A percentile compares a stretch with the other conserved stretches of the same genome.
phyloP scores from a whole-genome alignment of 2,797 vertebrate species.

The Myotis myotis region DNA sequence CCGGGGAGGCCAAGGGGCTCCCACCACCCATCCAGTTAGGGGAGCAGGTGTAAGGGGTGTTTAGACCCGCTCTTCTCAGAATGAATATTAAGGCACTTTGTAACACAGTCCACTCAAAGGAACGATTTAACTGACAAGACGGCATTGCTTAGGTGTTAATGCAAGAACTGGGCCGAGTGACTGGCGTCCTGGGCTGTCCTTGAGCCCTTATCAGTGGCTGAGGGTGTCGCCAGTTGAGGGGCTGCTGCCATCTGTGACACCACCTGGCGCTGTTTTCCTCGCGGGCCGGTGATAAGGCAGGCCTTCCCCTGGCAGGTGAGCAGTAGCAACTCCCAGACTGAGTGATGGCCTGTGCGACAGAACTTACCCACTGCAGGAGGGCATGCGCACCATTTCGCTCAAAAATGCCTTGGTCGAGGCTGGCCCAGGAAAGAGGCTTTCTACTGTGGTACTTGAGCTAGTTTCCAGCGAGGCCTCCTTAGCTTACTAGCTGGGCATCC shows the following conservation, averaged over 20 bases:
- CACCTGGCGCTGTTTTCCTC: background rate
- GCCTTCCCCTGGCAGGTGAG: background rate
- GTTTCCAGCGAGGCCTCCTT: background rate
- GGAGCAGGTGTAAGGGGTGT: background rate
- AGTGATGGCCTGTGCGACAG: fast-evolving
- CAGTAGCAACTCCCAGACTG: background rate
- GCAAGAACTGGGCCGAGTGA: background rate
- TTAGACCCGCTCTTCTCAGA: background rate
- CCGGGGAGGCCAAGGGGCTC: background rate
- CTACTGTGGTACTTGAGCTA: background rate
- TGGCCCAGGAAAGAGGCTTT: background rate
- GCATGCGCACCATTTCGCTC: background rate
- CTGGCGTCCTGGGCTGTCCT: background rate
- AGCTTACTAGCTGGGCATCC: background rate
- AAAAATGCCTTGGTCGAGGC: background rate
- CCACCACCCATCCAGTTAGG: fast-evolving
- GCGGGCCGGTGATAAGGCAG: background rate
- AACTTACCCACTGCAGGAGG: background rate
- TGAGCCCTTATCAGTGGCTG: background rate
- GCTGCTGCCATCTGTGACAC: background rate
- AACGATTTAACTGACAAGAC: background rate
- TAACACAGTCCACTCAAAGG: background rate
- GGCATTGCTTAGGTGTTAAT: background rate
- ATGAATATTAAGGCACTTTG: background rate
- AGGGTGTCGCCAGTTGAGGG: background rate